A percentile compares a stretch with the other conserved stretches of the same genome.
Evolutionary conservation across 2,113 vertebrate species (phyloP).

Genomic region (Theristicus caerulescens): DNA sequence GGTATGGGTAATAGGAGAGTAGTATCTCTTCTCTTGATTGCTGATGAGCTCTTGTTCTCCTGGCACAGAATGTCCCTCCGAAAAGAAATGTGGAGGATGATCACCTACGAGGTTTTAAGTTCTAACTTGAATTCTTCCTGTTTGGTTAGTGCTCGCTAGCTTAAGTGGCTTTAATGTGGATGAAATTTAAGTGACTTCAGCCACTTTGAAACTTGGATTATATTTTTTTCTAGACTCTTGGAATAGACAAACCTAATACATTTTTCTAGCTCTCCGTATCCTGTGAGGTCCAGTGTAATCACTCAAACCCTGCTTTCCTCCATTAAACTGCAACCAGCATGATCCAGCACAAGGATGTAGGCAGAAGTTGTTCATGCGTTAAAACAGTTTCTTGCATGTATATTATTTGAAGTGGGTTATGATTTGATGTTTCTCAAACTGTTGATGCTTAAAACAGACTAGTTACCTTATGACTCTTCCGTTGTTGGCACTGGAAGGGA

Average conservation of each 20-base stretch:
- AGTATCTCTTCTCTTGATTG: neutral
- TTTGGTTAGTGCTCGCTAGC: neutral
- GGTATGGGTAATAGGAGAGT: neutral
- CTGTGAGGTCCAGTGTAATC: neutral
- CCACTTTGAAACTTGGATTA: neutral
- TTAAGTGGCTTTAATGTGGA: neutral
- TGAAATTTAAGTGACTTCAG: neutral
- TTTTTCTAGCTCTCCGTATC: neutral
- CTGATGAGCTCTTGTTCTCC: neutral
- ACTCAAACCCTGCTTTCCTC: neutral
- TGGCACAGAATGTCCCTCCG: neutral
- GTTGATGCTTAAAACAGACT: neutral
- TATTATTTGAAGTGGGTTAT: neutral
- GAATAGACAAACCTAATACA: neutral
- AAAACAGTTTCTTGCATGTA: neutral
- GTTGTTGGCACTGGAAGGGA: neutral
- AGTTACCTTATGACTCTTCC: neutral
- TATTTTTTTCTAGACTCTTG: neutral
- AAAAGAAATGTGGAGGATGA: neutral
- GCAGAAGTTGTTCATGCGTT: neutral
- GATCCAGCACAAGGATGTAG: neutral
- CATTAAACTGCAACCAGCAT: fast-evolving
- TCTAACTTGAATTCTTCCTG: neutral
- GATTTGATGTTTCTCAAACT: neutral
- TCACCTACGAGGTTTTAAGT: neutral